Evolutionary conservation across 2,797 vertebrate genomes (phyloP), one percentile per base, ranked within the genome.

Genomic region (Acanthopagrus latus): DNA sequence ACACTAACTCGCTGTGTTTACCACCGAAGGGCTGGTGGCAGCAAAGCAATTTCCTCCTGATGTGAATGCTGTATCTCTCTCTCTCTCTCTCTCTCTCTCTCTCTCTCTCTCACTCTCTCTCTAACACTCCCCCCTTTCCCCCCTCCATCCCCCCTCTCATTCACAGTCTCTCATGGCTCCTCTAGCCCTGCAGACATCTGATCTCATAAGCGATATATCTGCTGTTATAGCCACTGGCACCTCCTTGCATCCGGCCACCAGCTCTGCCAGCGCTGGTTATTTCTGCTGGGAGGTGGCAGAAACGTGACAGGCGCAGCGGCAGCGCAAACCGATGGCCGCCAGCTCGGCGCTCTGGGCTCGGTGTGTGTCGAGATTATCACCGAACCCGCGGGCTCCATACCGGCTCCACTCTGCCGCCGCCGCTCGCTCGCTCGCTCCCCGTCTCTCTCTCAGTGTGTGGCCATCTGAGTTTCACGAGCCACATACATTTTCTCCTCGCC

Each of bases 181-280:
- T 87, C 88, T 58, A 76, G 89, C 90, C 93, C 91, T 83, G 86
- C 90, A 92, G 92, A 94, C 93, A 94, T 94, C 91, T 94, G 93
- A 94, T 95, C 91, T 95, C 90, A 95, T 95, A 95, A 95, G 90
- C 92, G 91, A 94, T 93, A 94, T 94, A 95, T 93, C 92, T 92
- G 90, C 93, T 91, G 90, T 94, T 94, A 94, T 92, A 87, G 90
- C 91, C 92, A 86, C 87, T 94, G 91, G 91, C 92, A 94, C 90
- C 87, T 93, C 85, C 84, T 91, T 84, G 90, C 94, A 93, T 94
- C 91, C 75, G 88, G 90, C 92, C 92, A 92, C 90, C 90, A 89
- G 92, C 85, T 93, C 90, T 93, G 91, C 93, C 92, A 94, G 75
- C 70, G 59, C 85, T 91, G 86, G 88, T 95, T 94, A 95, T 94